Percentiles rank a stretch among this genome's conserved stretches.
phyloP scores from a whole-genome alignment of 2,888 invertebrate genomes.

The Sialis lutaria region DNA sequence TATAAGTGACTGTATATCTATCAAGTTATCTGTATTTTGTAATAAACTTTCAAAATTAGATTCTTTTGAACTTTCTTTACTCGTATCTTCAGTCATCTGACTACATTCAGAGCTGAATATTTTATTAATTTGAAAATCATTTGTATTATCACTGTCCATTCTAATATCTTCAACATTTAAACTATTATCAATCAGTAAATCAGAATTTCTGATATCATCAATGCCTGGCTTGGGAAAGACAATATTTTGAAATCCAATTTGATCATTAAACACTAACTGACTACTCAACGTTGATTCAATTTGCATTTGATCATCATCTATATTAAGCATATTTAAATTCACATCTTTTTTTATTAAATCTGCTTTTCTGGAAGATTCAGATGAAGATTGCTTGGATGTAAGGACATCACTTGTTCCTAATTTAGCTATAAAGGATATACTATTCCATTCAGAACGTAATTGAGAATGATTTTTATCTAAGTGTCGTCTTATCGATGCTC shows the following conservation, averaged over 20 bases:
- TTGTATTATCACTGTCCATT: neutral
- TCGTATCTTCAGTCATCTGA: neutral
- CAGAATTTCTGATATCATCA: neutral
- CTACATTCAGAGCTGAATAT: neutral
- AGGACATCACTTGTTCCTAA: neutral
- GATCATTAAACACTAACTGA: neutral
- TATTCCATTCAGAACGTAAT: constrained; percentile 10
- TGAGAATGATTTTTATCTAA: constrained; percentile 18
- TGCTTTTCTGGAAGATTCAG: neutral
- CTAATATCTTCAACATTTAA: neutral
- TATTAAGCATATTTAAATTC: neutral
- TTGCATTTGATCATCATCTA: neutral
- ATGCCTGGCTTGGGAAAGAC: neutral
- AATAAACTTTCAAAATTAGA: neutral
- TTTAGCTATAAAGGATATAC: constrained; percentile 8
- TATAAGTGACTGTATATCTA: constrained; percentile 4
- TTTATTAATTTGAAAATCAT: neutral
- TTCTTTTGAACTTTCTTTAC: neutral
- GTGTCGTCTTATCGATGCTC: constrained; percentile 21
- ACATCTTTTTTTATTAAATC: neutral
- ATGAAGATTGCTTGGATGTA: neutral
- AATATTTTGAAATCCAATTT: constrained; percentile 2
- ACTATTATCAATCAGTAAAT: neutral
- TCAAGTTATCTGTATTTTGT: neutral
- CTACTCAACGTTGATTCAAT: neutral